Conservation (phyloP, 2,888 invertebrate genomes). For the Melanargia galathea region DNA sequence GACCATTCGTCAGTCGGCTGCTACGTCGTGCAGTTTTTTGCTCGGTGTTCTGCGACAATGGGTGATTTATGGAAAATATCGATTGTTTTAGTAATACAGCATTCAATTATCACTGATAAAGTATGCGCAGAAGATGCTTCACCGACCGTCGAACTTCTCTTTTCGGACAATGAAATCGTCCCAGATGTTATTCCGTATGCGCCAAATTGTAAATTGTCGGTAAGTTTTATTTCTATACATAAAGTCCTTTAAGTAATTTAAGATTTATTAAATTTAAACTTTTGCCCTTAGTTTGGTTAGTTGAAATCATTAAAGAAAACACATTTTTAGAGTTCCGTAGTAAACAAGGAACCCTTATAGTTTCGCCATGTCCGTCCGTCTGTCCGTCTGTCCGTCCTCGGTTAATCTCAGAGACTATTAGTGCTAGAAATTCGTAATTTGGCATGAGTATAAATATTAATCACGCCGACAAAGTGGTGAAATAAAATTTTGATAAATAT, state of each 20-base stretch:
- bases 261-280: neutral
- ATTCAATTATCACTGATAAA: neutral
- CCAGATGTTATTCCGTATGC: conserved; percentile 15
- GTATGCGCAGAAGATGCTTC: neutral
- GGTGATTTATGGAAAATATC: conserved; percentile 11
- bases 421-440: too few species aligned
- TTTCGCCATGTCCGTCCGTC: too few species aligned
- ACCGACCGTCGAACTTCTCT: neutral
- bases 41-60: neutral
- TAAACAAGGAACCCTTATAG: too few species aligned
- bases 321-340: too few species aligned
- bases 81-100: conserved; percentile 4
- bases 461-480: too few species aligned
- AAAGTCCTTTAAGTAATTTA: neutral
- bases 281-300: too few species aligned
- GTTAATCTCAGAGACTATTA: too few species aligned
- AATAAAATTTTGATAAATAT: too few species aligned
- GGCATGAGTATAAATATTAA: too few species aligned
- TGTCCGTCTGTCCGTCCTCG: too few species aligned
- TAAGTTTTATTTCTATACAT: neutral
- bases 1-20: conserved; percentile 8
- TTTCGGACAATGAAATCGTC: conserved; percentile 7
- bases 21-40: neutral
- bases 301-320: too few species aligned
- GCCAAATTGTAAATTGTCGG: conserved; percentile 7